Evolutionary conservation across 64 coral and sea anemone genomes (phyloP).

Genomic region (Pocillopora verrucosa): DNA sequence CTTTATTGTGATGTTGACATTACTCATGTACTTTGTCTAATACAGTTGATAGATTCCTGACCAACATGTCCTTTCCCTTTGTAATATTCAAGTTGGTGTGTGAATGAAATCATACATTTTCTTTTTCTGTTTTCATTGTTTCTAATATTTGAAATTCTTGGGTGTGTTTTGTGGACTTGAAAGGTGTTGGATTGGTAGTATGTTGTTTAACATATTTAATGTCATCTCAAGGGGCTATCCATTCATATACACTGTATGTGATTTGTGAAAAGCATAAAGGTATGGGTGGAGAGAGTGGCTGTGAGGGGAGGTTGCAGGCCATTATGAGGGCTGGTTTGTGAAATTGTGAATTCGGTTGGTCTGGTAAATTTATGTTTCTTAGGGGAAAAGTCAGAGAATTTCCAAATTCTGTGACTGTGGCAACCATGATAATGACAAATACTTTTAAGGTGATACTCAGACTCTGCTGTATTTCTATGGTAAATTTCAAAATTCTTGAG

Average conservation of each 20-base stretch:
- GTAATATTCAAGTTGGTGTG: no score
- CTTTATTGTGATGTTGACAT: no score
- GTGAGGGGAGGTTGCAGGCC: constrained; percentile 71
- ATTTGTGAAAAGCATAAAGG: constrained; percentile 66
- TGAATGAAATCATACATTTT: no score
- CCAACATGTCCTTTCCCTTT: no score
- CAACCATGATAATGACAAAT: no score
- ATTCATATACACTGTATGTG: constrained; percentile 75
- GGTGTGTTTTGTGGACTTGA: constrained; percentile 52
- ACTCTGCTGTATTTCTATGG: no score
- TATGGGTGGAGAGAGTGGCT: constrained; percentile 74
- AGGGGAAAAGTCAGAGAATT: constrained; percentile 42
- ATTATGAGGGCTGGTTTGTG: constrained; percentile 66
- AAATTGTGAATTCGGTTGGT: constrained; percentile 64
- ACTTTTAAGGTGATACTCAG: no score
- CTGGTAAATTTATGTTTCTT: neutral
- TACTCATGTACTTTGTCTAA: no score
- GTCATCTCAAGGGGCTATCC: constrained; percentile 54
- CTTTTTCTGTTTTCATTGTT: no score
- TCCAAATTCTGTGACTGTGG: no score
- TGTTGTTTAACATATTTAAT: constrained; percentile 17
- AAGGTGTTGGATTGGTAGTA: constrained; percentile 53
- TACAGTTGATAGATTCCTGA: no score
- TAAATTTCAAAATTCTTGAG: no score
- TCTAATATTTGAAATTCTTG: neutral